Evolutionary conservation across 2,888 invertebrate species (phyloP).

Genomic region (Mimumesa dahlbomi): DNA sequence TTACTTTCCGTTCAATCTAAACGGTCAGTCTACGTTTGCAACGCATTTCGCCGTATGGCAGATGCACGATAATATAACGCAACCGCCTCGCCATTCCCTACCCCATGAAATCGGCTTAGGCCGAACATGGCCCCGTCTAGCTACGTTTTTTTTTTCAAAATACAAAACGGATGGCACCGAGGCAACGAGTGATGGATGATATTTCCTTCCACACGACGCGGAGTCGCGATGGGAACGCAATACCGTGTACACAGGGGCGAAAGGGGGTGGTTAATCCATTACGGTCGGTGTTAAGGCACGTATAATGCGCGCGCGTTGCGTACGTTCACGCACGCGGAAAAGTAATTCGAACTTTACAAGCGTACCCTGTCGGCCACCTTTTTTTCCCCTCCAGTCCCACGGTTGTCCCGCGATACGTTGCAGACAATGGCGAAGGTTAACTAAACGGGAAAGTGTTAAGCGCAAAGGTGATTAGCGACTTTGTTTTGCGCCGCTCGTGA

Average conservation of each 20-base stretch:
- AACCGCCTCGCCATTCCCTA: too few relatives aligned
- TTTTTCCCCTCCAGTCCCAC: conserved; percentile 8
- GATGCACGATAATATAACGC: too few relatives aligned
- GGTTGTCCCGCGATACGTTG: neutral
- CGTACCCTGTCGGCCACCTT: neutral
- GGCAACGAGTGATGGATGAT: conserved; percentile 37
- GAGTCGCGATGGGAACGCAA: conserved; percentile 17
- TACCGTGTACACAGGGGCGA: neutral
- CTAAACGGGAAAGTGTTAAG: neutral
- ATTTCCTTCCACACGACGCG: conserved; percentile 23
- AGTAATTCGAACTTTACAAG: neutral
- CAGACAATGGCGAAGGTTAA: neutral
- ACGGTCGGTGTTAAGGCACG: conserved; percentile 33
- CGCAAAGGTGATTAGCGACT: neutral
- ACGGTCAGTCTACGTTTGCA: too few relatives aligned
- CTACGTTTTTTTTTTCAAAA: conserved; percentile 17
- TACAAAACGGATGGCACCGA: conserved; percentile 8
- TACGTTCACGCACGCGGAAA: conserved; percentile 27
- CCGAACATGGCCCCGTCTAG: conserved; percentile 18
- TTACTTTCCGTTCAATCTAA: too few relatives aligned
- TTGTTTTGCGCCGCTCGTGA: too few relatives aligned
- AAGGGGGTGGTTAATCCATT: conserved; percentile 47
- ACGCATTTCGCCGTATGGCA: too few relatives aligned
- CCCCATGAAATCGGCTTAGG: conserved; percentile 34
- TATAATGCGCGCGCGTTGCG: conserved; percentile 18